These are phyloP conservation scores for Pogonognathellus flavescens DNA, from an alignment of 1,140 invertebrate species.

Conservation along the genomic window DNA sequence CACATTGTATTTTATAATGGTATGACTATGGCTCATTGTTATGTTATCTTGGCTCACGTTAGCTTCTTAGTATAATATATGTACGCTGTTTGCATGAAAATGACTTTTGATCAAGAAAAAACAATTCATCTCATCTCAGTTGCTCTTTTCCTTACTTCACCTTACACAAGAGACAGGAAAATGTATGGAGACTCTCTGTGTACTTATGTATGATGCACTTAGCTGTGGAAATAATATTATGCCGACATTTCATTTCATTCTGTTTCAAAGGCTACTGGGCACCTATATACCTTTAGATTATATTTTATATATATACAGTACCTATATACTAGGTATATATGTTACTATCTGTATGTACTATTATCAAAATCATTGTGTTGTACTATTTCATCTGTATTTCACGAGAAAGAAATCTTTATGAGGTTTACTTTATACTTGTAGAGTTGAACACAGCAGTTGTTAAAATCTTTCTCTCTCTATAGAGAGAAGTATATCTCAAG, in stretches of 20 bases:
- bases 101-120: slow-evolving; percentile 50
- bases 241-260: slow-evolving; percentile 16
- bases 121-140: slow-evolving; percentile 43
- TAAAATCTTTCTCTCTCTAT: not conserved
- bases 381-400: no score
- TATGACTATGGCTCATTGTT: no score
- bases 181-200: not conserved
- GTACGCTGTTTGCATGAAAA: slow-evolving; percentile 51
- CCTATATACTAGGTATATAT: no score
- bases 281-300: no score
- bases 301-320: no score
- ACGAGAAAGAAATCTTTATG: slow-evolving; percentile 18
- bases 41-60: not conserved
- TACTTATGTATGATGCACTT: not conserved
- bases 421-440: not conserved
- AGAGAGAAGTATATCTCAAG: no score
- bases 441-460: not conserved
- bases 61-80: slow-evolving; percentile 34
- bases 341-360: no score
- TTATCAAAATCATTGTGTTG: no score
- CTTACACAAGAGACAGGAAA: not conserved
- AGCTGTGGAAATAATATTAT: slow-evolving; percentile 28
- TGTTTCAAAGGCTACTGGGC: not conserved
- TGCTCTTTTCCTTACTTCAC: slow-evolving; percentile 15
- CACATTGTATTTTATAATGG: no score